Conservation (phyloP, 2,113 vertebrate species). For the Platichthys flesus region DNA sequence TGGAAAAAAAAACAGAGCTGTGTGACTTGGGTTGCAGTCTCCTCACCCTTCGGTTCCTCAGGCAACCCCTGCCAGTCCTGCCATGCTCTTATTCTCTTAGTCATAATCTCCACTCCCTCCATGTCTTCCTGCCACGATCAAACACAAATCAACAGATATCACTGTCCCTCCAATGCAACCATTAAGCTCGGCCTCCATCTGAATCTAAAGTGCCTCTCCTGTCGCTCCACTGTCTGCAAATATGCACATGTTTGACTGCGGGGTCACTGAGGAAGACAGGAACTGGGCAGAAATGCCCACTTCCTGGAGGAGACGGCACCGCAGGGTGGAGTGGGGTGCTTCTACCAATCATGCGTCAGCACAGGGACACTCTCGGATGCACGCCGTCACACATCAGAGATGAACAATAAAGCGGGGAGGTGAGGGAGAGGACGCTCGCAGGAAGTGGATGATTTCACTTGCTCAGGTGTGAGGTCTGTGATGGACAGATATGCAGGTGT, state of each 20-base stretch:
- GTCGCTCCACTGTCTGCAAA: constrained; percentile 66
- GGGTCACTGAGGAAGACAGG: constrained; percentile 70
- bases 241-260: constrained; percentile 83
- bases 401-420: constrained; percentile 71
- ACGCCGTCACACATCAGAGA: constrained; percentile 75
- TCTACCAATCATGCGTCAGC: constrained; percentile 70
- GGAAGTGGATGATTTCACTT: constrained; percentile 71
- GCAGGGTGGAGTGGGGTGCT: constrained; percentile 12
- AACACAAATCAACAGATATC: constrained; percentile 72
- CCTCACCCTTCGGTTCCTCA: constrained; percentile 16
- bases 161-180: constrained; percentile 75
- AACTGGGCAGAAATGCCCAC: constrained; percentile 65
- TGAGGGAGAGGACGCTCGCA: constrained; percentile 64
- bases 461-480: constrained; percentile 44
- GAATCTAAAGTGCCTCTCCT: constrained; percentile 69
- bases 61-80: constrained; percentile 13
- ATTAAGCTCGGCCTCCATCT: constrained; percentile 72
- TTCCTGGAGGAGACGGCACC: constrained; percentile 64
- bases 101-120: constrained; percentile 46
- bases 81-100: constrained; percentile 34
- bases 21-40: constrained; percentile 1
- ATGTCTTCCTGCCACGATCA: constrained; percentile 57
- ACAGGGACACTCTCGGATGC: constrained; percentile 56
- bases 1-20: constrained; percentile 11
- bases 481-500: constrained; percentile 61